Conservation (phyloP, 2,888 invertebrate genomes). For the Orthosia gracilis region DNA sequence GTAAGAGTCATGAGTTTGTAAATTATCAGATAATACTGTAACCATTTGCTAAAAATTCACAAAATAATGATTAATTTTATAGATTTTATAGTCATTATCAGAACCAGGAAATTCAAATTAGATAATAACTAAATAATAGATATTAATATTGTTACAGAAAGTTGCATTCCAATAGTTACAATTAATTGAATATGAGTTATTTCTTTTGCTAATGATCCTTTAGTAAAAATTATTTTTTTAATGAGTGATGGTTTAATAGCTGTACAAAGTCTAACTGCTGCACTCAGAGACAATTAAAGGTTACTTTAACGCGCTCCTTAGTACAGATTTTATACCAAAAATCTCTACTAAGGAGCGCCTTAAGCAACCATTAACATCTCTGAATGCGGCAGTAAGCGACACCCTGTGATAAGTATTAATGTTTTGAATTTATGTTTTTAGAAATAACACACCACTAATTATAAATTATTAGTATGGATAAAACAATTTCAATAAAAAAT, state of each 20-base stretch:
- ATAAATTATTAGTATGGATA: neutral
- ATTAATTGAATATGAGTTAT: neutral
- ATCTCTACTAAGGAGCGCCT: too few species aligned
- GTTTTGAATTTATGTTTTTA: too few species aligned
- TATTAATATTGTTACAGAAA: neutral
- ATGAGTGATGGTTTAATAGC: neutral
- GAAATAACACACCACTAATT: too few species aligned
- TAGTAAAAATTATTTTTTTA: too few species aligned
- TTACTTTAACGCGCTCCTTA: too few species aligned
- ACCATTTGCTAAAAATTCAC: neutral
- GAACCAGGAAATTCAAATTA: slow-evolving; percentile 13
- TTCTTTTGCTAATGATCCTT: too few species aligned
- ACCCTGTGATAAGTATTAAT: too few species aligned
- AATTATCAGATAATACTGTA: slow-evolving; percentile 5
- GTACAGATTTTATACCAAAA: neutral
- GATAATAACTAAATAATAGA: neutral
- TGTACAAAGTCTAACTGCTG: too few species aligned
- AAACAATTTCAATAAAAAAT: slow-evolving; percentile 2
- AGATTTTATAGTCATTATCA: neutral
- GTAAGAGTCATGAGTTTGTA: slow-evolving; percentile 17
- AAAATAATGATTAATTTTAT: neutral
- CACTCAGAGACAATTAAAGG: too few species aligned
- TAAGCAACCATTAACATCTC: too few species aligned
- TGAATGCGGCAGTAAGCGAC: too few species aligned
- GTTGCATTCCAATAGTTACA: neutral